Evolutionary conservation across 1,140 invertebrate genomes (phyloP).

Genomic region (Coptotermes formosanus): DNA sequence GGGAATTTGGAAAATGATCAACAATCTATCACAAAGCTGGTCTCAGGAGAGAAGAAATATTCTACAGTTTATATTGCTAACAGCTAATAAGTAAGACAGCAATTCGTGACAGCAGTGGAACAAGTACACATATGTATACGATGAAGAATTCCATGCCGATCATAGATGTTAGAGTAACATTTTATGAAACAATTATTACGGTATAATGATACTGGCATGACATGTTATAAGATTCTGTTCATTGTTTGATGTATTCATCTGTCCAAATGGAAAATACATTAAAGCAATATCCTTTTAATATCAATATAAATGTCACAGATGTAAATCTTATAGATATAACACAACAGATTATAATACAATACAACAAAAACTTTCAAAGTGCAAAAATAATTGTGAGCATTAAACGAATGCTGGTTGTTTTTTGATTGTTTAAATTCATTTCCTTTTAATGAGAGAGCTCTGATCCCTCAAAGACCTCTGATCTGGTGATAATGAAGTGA

Average conservation of each 20-base stretch:
- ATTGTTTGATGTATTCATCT: neutral
- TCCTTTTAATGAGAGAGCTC: neutral
- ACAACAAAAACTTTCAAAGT: conserved; percentile 1
- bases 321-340: neutral
- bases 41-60: too few relatives aligned
- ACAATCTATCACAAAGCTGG: too few relatives aligned
- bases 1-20: too few relatives aligned
- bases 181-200: too few relatives aligned
- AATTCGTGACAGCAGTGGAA: too few relatives aligned
- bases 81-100: too few relatives aligned
- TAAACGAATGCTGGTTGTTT: neutral
- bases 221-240: neutral
- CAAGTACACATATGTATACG: too few relatives aligned
- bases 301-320: neutral
- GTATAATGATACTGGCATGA: neutral
- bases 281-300: neutral
- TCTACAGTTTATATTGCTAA: too few relatives aligned
- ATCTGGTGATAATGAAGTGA: neutral
- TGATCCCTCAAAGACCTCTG: neutral
- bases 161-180: neutral
- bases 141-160: too few relatives aligned
- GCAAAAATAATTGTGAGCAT: neutral
- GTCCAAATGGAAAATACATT: neutral
- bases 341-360: neutral
- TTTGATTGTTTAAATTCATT: neutral